Base-by-base conservation (phyloP, 1,140 invertebrate genomes). In the Scaptomyza pallida region DNA sequence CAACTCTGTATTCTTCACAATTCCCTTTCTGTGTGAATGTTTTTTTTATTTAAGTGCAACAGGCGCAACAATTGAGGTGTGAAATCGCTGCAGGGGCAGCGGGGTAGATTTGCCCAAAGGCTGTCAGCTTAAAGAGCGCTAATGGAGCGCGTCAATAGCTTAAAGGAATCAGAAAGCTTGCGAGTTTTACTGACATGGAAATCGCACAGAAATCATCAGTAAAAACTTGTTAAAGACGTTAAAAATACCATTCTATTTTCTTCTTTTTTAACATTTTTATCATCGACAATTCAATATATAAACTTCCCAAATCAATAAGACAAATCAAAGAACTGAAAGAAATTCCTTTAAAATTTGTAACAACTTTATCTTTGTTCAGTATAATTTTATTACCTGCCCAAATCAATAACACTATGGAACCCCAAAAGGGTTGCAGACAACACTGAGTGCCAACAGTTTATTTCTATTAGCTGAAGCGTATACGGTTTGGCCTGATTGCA, bases 391-490 rank as follows among this genome's bases (percentile, higher is more conserved):
- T 37, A 40, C 17, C 26, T 16, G 35, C 16, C 8, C 0, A 41
- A 52, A 69, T 69, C 57, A 47, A 69, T 47, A 54, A 30, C 13
- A 51, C 26, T 10, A n/a, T 10, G 12, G 26, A 26, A 6, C 8
- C n/a, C 13, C 10, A 21, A 12, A 48, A 48, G 23, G 17, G 13
- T 33, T 30, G 47, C 17, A 37, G 3, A n/a, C 8, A 19, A 16
- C 15, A 60, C 47, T 45, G 41, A 23, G n/a, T 6, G 6, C 21
- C 30, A 23, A 26, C 72, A 67, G 26, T 76, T 76, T 63, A 61
- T 78, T 76, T 86, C 77, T 86, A 85, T 85, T 85, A 85, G 70
- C 72, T 45, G 16, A 54, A 30, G 17, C 30, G 13, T 47, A 3
- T 21, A 35, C 55, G 43, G 48, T 35, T 65, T 35, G 35, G 5